phyloP scores from a whole-genome alignment of 2,888 invertebrate species.

The Itoplectis maculator region DNA sequence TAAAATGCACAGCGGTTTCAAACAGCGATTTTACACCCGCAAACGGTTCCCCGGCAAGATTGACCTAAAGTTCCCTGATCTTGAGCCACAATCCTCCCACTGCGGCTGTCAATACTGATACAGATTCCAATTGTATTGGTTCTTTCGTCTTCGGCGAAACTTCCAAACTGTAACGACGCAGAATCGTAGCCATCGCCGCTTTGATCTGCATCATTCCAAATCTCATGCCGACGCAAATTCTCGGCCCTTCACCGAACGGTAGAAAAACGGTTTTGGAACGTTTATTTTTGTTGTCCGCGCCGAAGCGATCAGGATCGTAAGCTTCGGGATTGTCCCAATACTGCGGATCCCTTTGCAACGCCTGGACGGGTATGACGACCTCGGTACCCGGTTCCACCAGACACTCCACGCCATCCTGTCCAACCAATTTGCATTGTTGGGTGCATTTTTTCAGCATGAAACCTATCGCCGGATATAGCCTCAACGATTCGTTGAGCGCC shows the following conservation, averaged over 20 bases:
- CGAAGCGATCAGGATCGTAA: conserved; percentile 62
- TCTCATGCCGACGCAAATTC: conserved; percentile 60
- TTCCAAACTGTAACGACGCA: conserved; percentile 53
- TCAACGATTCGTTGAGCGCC: conserved; percentile 78
- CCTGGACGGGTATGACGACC: conserved; percentile 64
- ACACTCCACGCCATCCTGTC: conserved; percentile 71
- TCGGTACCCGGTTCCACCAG: conserved; percentile 67
- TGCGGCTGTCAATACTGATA: background rate
- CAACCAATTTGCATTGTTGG: conserved; percentile 60
- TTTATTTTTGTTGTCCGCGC: conserved; percentile 25
- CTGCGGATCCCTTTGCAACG: conserved; percentile 57
- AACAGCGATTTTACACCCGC: no score
- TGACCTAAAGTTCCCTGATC: background rate
- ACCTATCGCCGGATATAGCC: conserved; percentile 61
- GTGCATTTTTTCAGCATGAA: conserved; percentile 68
- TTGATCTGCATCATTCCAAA: conserved; percentile 60
- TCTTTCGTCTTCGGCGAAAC: conserved; percentile 51
- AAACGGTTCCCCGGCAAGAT: no score
- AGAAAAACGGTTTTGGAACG: conserved; percentile 45
- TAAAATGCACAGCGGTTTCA: no score
- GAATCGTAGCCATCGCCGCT: conserved; percentile 49
- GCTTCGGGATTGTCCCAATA: conserved; percentile 59
- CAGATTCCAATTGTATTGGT: conserved; percentile 52
- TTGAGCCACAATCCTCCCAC: background rate
- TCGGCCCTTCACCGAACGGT: conserved; percentile 62